Evolutionary conservation across 2,113 vertebrate genomes (phyloP), one percentile per base, ranked within the genome.

Genomic region (Pluvianellus socialis): DNA sequence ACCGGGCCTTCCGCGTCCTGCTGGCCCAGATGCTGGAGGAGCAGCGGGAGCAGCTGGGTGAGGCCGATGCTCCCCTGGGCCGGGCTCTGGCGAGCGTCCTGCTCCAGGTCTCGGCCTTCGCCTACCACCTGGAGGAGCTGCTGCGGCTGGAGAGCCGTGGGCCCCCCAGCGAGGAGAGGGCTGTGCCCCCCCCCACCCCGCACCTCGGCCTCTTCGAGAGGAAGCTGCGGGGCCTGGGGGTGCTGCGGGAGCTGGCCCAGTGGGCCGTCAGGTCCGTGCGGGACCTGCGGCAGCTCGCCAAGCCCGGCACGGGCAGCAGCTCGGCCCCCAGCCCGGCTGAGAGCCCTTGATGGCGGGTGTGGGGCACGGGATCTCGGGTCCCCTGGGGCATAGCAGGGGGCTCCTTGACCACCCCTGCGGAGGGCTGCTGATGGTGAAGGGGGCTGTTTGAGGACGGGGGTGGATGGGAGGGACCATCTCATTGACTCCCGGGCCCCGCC

Each of bases 141-240:
- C 97, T 98, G 10, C 92, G 45, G 38, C 90, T 98, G 94, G 97
- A 97, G 59, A 97, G 96, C 82, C 91, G 61, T 3, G 76, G 96
- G 10, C 65, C 95, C 7, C 82, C 95, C 10, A 50, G 30, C 5
- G 88, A 96, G 79, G 93, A 97, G 19, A 44, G 4, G 5, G 79
- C 73, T 2, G 47, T 10, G 5, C 56, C 71, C 2, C 35, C 55
- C 1, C 8, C 28, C 0, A 5, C 2, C 8, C 71, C 80, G 10
- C 77, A 23, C 11, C 96, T 88, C 7, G 26, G 94, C 67, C 97
- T 97, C 61, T 98, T 98, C 0, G 97, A 98, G 91, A 97, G 97
- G 92, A 98, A 98, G 96, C 75, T 98, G 38, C 96, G 97, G 92
- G 98, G 98, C 53, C 85, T 98, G 33, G 97, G 98, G 5, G 98